Base-by-base conservation (phyloP, 2,888 invertebrate species). In the Fragum fragum region DNA sequence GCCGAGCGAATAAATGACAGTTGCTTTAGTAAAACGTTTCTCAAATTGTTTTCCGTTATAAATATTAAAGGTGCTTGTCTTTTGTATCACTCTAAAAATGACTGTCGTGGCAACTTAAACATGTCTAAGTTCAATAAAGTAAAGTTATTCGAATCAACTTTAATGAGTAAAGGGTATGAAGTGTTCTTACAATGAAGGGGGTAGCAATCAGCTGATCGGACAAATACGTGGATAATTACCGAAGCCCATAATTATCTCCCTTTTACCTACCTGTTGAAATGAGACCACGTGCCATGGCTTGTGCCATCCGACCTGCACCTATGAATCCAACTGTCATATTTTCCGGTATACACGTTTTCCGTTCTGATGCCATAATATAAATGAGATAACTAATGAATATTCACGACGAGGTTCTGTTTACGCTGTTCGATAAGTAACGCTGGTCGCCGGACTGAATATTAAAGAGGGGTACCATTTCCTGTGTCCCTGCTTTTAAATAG, bases 301-400 rank as follows among this genome's bases (percentile, higher is more conserved):
- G 93, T 3, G 94, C 93, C 93, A 94, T 94, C 53, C 91, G 88
- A 1, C 94, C 94, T 18, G 92, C 93, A 11, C 94, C 94, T 14
- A 94, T 91, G 88, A 94, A 94, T 66, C 94, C 94, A 18, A 94
- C 89, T 81, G 89, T 91, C 79, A 91, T 90, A 75, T 91, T 86
- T 72, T 77, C 70, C 1, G 83, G 82, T 21, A 86, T 81, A 23
- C 59, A 71, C 0, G 78, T 73, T 28, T 53, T 66, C 52, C 29
- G 42, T 28, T 73, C 36, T 36, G 70, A 76, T 32, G 83, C 83
- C 83, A 83, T 83, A 23, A 68, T 52, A n/a, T 42, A 32, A 21
- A 14, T 36, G 18, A 52, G 6, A 26, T 9, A 29, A 6, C 36
- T 55, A 21, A 74, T 74, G 74, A 74, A 74, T 74, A 74, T 74